Evolutionary conservation across 2,797 vertebrate species (phyloP).

Genomic region (Amblyopsis hoosieri): DNA sequence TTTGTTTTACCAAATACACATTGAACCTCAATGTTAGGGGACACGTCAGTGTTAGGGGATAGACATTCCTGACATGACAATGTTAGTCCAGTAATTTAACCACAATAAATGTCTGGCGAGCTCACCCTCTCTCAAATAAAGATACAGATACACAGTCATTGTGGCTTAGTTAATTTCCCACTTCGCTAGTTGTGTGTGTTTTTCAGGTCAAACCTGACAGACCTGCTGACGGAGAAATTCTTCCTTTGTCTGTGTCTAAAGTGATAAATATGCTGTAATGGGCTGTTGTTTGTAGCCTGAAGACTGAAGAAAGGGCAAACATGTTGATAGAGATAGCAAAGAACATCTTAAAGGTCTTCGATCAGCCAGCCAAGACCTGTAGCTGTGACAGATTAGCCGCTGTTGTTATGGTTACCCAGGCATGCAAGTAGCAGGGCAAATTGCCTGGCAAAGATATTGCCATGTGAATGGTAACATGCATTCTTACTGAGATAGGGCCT

Average conservation of each 20-base stretch:
- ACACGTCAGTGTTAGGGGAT: slow-evolving; percentile 2
- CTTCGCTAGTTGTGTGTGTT: background rate
- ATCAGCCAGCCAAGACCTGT: slow-evolving; percentile 54
- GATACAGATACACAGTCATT: background rate
- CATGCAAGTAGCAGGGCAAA: slow-evolving; percentile 47
- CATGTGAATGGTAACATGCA: slow-evolving; percentile 14
- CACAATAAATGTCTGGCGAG: slow-evolving; percentile 9
- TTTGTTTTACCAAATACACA: slow-evolving; percentile 1
- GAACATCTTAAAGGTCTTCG: slow-evolving; percentile 40
- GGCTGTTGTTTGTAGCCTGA: background rate
- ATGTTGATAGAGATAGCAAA: background rate
- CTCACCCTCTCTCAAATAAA: slow-evolving; percentile 28
- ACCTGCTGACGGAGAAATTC: background rate
- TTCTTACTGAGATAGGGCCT: slow-evolving; percentile 12
- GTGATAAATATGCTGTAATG: background rate
- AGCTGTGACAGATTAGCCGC: slow-evolving; percentile 62
- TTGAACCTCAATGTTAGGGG: slow-evolving; percentile 4
- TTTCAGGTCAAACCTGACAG: slow-evolving; percentile 22
- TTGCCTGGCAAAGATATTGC: slow-evolving; percentile 36
- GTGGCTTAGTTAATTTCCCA: background rate
- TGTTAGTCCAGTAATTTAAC: slow-evolving; percentile 1
- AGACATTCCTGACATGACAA: background rate
- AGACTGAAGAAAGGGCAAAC: slow-evolving; percentile 12
- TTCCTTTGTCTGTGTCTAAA: slow-evolving; percentile 1
- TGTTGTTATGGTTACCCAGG: slow-evolving; percentile 72